These are phyloP conservation scores for Myopa tessellatipennis DNA, from an alignment of 2,888 invertebrate species.

Conservation along the genomic window DNA sequence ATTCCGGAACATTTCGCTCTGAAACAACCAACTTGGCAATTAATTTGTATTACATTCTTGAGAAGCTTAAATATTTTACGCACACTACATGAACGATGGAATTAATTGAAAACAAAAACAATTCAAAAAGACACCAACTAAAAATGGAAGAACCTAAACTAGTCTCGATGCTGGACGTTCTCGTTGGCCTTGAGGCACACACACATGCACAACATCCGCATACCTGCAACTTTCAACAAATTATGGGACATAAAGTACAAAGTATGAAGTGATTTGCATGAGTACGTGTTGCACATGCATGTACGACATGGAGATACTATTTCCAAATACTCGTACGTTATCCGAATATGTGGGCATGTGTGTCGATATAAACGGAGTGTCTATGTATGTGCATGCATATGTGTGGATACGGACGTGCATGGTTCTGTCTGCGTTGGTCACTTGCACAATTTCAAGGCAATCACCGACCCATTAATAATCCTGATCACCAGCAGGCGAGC, in stretches of 20 bases:
- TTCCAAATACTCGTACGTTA: too few species aligned
- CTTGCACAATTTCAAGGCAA: conserved; percentile 10
- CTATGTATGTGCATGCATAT: background rate
- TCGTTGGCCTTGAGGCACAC: background rate
- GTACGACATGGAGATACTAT: too few species aligned
- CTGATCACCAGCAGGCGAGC: background rate
- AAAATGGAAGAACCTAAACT: too few species aligned
- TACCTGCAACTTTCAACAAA: background rate
- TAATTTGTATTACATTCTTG: background rate
- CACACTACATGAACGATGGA: background rate
- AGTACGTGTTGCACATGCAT: too few species aligned
- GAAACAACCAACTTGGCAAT: background rate
- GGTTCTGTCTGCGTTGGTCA: background rate
- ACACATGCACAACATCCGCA: background rate
- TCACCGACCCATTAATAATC: conserved; percentile 5
- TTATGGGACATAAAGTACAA: too few species aligned
- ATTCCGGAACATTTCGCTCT: too few species aligned
- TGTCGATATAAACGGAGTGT: background rate
- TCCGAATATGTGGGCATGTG: too few species aligned
- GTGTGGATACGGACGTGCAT: background rate
- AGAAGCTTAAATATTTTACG: background rate
- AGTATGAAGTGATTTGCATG: too few species aligned
- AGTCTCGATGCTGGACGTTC: background rate
- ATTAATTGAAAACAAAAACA: background rate
- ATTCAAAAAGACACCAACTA: too few species aligned